Base-by-base conservation (phyloP, 2,113 vertebrate genomes). In the Benitochromis conjunctus region DNA sequence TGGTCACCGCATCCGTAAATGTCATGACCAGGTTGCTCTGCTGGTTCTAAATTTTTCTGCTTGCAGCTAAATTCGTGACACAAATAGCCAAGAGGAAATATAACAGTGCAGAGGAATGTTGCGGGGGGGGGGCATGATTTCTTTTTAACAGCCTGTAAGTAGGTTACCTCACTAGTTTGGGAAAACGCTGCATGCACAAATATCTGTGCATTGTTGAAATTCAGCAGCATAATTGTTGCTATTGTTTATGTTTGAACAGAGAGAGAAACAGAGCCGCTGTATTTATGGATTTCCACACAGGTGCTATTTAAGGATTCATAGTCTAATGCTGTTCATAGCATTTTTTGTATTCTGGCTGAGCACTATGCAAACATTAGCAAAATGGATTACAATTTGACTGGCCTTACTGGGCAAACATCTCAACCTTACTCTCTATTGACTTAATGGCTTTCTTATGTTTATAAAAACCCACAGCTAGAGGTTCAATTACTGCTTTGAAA, bases 301-400 rank as follows among this genome's bases (percentile, higher is more conserved):
- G 16, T 4, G 4, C 6, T 51, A 19, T 51, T 76, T 31, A 76
- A 76, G 46, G 26, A 76, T 51, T 76, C 46, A 51, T 51, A 18
- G 43, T 76, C 10, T 51, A 76, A 31, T 76, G 46, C 46, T 76
- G 26, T 76, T 51, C 26, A 19, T 51, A 76, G 69, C 43, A 24
- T 69, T 21, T 43, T 66, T n/a, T 69, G 74, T 71, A 21, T n/a
- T 81, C 14, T 2, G 43, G 76, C 80, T 57, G 64, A 86, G 24
- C 10, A 12, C 13, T 71, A 29, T 56, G 64, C 80, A 91, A 91
- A 88, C 88, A 80, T 69, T 53, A 78, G 77, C 36, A 66, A 82
- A 89, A 41, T 34, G 51, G 46, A 84, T 92, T 87, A 69, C 38
- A 83, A 31, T 84, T 58, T 85, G 64, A 86, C 71, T 77, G 77